Evolutionary conservation across 2,888 invertebrate species (phyloP).

Genomic region (Drosophila mulleri): DNA sequence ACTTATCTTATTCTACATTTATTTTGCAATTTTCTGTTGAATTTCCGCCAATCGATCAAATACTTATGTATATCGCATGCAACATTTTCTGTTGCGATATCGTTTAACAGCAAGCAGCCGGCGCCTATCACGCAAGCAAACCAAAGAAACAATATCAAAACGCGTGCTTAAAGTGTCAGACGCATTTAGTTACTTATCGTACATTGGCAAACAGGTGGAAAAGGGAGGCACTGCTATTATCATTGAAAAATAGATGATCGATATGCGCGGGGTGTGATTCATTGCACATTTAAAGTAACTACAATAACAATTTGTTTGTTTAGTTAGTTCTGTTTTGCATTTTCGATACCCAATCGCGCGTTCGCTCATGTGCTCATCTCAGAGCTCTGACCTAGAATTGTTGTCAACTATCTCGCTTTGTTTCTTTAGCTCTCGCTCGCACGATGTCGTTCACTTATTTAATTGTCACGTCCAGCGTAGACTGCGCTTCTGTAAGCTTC

Average conservation of each 20-base stretch:
- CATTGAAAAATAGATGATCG: conserved; percentile 33
- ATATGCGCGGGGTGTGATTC: conserved; percentile 12
- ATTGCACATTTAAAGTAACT: background rate
- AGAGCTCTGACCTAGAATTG: conserved; percentile 63
- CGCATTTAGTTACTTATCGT: conserved; percentile 41
- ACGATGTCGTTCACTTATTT: conserved; percentile 58
- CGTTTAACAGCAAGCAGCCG: conserved; percentile 12
- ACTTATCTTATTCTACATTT: conserved; percentile 33
- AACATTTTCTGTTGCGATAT: conserved; percentile 37
- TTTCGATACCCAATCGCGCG: background rate
- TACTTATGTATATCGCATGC: conserved; percentile 44
- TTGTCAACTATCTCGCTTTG: conserved; percentile 9
- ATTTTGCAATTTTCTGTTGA: conserved; percentile 37
- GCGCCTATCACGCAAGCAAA: conserved; percentile 38
- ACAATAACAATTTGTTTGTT: background rate
- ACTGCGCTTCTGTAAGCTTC: conserved; percentile 45
- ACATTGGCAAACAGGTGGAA: conserved; percentile 6
- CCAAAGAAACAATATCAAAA: conserved; percentile 11
- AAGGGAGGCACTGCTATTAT: background rate
- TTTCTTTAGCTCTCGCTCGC: conserved; percentile 21
- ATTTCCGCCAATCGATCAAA: conserved; percentile 68
- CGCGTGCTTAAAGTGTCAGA: conserved; percentile 54
- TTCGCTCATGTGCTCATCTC: conserved; percentile 55
- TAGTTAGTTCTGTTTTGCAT: background rate
- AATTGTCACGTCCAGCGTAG: conserved; percentile 67